Conservation (phyloP, 2,113 vertebrate species). For the Pterocles burchelli region DNA sequence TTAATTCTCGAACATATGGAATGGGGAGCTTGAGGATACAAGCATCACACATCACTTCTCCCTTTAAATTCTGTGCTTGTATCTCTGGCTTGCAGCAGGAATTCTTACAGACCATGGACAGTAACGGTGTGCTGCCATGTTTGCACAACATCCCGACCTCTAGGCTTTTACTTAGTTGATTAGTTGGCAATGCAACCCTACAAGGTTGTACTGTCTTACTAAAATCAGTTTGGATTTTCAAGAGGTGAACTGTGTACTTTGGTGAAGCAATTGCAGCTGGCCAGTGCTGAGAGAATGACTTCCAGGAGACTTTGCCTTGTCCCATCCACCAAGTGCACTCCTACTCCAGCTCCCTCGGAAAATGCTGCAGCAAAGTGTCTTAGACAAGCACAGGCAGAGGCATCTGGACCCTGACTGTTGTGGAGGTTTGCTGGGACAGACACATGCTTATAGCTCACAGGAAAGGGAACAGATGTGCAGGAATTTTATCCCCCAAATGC, state of each 20-base stretch:
- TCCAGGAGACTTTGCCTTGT: neutral
- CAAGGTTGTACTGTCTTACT: neutral
- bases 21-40: neutral
- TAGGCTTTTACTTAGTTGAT: neutral
- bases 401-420: neutral
- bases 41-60: constrained; percentile 6
- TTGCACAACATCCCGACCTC: neutral
- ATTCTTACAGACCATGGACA: neutral
- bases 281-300: neutral
- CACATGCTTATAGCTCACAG: neutral
- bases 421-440: constrained; percentile 51
- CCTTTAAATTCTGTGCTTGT: neutral
- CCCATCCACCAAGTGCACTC: neutral
- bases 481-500: constrained; percentile 30
- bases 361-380: neutral
- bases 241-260: neutral
- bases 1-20: constrained; percentile 28
- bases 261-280: neutral
- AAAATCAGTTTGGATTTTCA: neutral
- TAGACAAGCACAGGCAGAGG: neutral
- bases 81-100: neutral
- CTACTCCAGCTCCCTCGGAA: neutral
- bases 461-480: constrained; percentile 26
- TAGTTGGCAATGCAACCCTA: neutral
- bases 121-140: neutral